Base-by-base conservation (phyloP, 2,113 vertebrate genomes). In the Phrynocephalus versicolor region DNA sequence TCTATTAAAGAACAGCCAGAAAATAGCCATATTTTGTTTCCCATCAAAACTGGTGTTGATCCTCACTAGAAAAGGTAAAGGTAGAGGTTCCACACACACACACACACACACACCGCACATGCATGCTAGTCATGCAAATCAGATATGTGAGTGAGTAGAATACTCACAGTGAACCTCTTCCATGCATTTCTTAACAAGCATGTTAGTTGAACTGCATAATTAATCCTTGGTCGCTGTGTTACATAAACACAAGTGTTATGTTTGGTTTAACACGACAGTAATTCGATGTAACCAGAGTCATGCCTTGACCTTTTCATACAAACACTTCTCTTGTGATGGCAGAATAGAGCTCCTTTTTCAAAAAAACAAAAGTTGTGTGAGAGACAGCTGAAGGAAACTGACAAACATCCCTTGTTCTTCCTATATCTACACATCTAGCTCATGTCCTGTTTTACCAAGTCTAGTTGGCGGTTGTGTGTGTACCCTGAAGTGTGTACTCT, bases 261-360 rank as follows among this genome's bases (percentile, higher is more conserved):
- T 80, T 86, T 72, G 67, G 55, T 27, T 85, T 86, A 78, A 77
- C 78, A 55, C 75, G 10, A n/a, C 0, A 3, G 35, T 23, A 18
- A 35, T 21, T n/a, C 69, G 21, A 18, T 65, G 70, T 6, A 65
- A 37, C 27, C 10, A 25, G 57, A 2, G 1, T 21, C 21, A 23
- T 8, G 39, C 39, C 37, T 30, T 81, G 84, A 74, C 77, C 84
- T 81, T 73, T 80, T 64, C 30, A 64, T 65, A 65, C 78, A 81
- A 86, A 74, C 23, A 80, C 58, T 39, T 72, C 73, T 37, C n/a
- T 51, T 21, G 41, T 33, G 25, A 77, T 33, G 16, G 84, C 84
- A 64, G n/a, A 15, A 9, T 35, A n/a, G 58, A 67, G 80, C 35
- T 74, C 69, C 77, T 85, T 73, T 35, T 25, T 69, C 58, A 23